These are phyloP conservation scores for Aphelinus certus DNA, from an alignment of 1,140 invertebrate genomes.

Conservation along the genomic window DNA sequence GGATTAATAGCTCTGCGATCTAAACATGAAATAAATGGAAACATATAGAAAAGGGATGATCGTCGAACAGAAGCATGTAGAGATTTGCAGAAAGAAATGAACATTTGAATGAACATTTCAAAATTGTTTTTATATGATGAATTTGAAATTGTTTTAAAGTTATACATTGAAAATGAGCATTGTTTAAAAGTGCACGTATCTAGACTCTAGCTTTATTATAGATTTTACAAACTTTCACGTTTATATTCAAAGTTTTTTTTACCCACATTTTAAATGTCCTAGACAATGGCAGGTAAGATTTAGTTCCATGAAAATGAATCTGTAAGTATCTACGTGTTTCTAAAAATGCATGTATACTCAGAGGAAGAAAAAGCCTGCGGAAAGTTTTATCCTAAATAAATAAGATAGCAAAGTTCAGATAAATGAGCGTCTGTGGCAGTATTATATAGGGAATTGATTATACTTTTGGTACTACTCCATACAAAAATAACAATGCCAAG, in stretches of 20 bases:
- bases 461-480: constrained; percentile 49
- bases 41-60: constrained; percentile 46
- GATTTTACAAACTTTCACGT: background rate
- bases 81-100: constrained; percentile 7
- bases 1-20: constrained; percentile 3
- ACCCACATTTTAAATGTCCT: background rate
- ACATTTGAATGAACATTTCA: no score
- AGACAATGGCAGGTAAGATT: background rate
- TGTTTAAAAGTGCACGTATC: no score
- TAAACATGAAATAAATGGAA: constrained; percentile 53
- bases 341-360: constrained; percentile 6
- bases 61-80: constrained; percentile 16
- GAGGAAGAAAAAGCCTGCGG: constrained; percentile 4
- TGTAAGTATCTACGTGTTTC: constrained; percentile 25
- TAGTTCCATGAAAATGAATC: background rate
- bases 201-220: background rate
- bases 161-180: no score
- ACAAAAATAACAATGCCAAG: constrained; percentile 40
- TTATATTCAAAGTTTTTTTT: constrained; percentile 7
- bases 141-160: no score
- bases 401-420: constrained; percentile 50
- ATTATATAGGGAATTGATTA: constrained; percentile 39
- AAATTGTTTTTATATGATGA: no score
- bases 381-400: constrained; percentile 21
- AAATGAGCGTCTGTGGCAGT: constrained; percentile 42